Base-by-base conservation (phyloP, 2,888 invertebrate genomes). In the Euphydryas editha region DNA sequence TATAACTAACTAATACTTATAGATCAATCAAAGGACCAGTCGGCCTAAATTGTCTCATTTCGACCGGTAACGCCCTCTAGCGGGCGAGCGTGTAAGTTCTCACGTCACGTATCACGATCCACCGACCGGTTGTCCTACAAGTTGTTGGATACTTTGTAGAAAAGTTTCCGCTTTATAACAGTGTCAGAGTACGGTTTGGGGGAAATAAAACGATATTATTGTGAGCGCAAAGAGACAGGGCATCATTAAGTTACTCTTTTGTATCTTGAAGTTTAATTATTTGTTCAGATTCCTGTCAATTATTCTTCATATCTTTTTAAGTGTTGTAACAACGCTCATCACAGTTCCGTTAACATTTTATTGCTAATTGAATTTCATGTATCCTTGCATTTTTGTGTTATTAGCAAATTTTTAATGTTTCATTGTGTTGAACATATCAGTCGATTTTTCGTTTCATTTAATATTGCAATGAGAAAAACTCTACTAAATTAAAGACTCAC, bases 191-290 rank as follows among this genome's bases (percentile, higher is more conserved):
- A 68, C 61, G 69, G 72, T 73, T 73, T 71, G 70, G 68, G n/a
- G 61, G 70, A 71, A 72, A 71, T 74, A 72, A 71, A 73, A 72
- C 62, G 70, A 70, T 72, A 71, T 71, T 67, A 69, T 71, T 72
- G 65, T 73, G 64, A 62, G 62, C 65, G 55, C 67, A 65, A 60
- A 64, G 71, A 65, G 69, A 74, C 72, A 65, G 62, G 62, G 63
- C 70, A 62, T 71, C 67, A 65, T 72, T 71, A 73, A 71, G 62
- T 69, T 69, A 71, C 65, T 64, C 61, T 64, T 71, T 65, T 60
- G 54, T 67, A 61, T 68, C 59, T 62, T 51, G 18, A 54, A 44
- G 30, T 65, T 65, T 65, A 68, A 68, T 68, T 68, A 70, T 65
- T 64, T 58, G 59, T 70, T 62, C 49, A 24, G 55, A 37, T 68